phyloP scores from a whole-genome alignment of 2,113 vertebrate genomes.

The Uria lomvia region DNA sequence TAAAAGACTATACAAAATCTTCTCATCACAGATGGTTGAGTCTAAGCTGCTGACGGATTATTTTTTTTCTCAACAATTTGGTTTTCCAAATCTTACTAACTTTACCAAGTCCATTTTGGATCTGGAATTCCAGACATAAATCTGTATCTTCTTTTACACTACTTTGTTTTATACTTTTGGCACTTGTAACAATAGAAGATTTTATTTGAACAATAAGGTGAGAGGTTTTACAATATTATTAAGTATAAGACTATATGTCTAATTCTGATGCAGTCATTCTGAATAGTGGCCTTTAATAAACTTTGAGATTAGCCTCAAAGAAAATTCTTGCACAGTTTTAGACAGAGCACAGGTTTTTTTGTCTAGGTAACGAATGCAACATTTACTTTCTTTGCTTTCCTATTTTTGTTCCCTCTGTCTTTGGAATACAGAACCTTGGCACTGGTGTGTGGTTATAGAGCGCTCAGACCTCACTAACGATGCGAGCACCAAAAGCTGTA shows the following conservation, averaged over 20 bases:
- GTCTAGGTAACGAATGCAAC: background rate
- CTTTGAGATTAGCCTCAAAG: background rate
- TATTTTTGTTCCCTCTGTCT: background rate
- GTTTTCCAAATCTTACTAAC: background rate
- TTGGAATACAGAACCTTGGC: background rate
- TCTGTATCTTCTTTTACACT: background rate
- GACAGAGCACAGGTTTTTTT: background rate
- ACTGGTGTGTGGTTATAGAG: background rate
- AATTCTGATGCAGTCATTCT: background rate
- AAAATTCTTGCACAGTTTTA: background rate
- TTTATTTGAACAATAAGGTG: background rate
- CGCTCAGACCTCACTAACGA: accelerated
- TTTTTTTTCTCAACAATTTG: background rate
- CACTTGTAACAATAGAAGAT: background rate
- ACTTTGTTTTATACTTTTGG: background rate
- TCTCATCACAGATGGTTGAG: background rate
- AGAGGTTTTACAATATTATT: background rate
- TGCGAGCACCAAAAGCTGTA: background rate
- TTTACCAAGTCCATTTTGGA: background rate
- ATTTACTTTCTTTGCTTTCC: background rate
- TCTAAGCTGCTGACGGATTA: background rate
- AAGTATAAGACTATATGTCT: background rate
- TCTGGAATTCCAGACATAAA: background rate
- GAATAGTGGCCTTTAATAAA: background rate
- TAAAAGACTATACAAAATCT: background rate